Evolutionary conservation across 2,888 invertebrate genomes (phyloP).

Genomic region (Thymelicus lineola): DNA sequence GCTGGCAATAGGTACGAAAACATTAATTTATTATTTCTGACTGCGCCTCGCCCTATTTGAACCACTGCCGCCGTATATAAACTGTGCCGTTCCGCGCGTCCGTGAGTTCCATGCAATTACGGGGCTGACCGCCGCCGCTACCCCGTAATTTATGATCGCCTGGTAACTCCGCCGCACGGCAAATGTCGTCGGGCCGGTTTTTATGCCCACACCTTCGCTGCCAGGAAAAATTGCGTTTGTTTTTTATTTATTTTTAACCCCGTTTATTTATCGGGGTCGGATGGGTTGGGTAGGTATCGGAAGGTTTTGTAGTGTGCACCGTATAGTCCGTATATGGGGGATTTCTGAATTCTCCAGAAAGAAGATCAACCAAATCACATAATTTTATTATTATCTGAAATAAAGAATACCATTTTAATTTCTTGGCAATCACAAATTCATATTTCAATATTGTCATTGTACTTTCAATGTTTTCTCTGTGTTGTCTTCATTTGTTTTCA

Average conservation of each 20-base stretch:
- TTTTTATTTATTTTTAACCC: constrained; percentile 37
- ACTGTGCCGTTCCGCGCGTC: constrained; percentile 51
- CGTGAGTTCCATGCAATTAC: constrained; percentile 52
- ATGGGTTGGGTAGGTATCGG: constrained; percentile 15
- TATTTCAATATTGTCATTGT: too few species aligned
- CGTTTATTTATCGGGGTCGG: constrained; percentile 34
- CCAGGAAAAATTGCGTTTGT: constrained; percentile 28
- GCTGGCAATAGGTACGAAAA: neutral
- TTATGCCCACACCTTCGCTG: constrained; percentile 40
- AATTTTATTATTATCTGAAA: too few species aligned
- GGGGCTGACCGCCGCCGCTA: constrained; percentile 49
- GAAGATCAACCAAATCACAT: too few species aligned
- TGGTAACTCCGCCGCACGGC: constrained; percentile 61
- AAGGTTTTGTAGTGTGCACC: neutral
- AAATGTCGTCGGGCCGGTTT: constrained; percentile 45
- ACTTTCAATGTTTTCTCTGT: too few species aligned
- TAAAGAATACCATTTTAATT: too few species aligned
- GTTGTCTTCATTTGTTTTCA: too few species aligned
- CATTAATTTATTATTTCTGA: constrained; percentile 1
- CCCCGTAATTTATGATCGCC: constrained; percentile 71
- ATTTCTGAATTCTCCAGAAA: neutral
- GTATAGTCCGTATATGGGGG: neutral
- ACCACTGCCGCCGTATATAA: constrained; percentile 32
- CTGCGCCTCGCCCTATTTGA: constrained; percentile 25
- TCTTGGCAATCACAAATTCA: too few species aligned